Percentiles rank a stretch among this genome's conserved stretches.
Conservation (phyloP, 2,797 vertebrate genomes). For the Smutsia gigantea region DNA sequence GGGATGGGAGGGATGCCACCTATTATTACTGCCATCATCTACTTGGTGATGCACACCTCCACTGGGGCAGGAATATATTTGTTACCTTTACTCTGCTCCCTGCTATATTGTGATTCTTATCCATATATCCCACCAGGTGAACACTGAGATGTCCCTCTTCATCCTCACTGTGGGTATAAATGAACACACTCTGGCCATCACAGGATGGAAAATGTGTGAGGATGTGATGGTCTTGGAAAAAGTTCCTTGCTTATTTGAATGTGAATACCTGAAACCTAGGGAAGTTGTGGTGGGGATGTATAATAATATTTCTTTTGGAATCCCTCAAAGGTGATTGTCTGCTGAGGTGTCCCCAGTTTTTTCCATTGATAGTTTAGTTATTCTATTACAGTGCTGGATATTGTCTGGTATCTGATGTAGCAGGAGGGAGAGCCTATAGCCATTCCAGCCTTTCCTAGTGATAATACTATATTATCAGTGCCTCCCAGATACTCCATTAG, state of each 20-base stretch:
- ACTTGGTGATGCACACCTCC: not conserved
- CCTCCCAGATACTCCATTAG: not conserved
- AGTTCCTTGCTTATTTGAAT: not conserved
- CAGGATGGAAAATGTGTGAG: not conserved
- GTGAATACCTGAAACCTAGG: not conserved
- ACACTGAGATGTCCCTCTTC: not conserved
- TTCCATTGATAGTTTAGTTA: not conserved
- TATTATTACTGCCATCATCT: not conserved
- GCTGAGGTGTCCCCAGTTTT: not conserved
- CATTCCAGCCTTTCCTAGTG: not conserved
- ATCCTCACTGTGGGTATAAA: not conserved
- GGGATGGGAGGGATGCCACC: not conserved
- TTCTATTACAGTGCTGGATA: not conserved
- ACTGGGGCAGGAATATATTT: not conserved
- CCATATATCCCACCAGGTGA: not conserved
- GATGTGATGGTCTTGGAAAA: accelerated
- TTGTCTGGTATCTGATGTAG: not conserved
- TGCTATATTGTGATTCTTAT: not conserved
- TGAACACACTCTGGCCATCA: not conserved
- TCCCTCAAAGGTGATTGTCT: not conserved
- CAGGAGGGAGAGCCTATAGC: not conserved
- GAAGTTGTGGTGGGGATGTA: not conserved
- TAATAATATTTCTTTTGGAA: not conserved
- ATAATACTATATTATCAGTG: not conserved
- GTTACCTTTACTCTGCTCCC: not conserved